Evolutionary conservation across 2,797 vertebrate genomes (phyloP), one percentile per base, ranked within the genome.

Genomic region (Acipenser transmontanus): DNA sequence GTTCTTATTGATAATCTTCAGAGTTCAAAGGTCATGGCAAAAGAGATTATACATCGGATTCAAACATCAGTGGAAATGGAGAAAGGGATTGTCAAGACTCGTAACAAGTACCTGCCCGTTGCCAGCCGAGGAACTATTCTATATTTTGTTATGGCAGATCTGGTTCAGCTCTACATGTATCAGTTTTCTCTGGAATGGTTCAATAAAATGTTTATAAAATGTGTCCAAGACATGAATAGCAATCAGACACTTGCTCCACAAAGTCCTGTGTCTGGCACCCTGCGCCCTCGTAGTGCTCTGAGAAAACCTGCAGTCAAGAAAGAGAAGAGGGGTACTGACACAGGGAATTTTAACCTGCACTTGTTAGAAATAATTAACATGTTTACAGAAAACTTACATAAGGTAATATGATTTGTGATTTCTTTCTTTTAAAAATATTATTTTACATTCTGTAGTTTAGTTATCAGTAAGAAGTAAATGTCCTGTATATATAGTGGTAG

Each of bases 141-240:
- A 6, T 87, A 83, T 70, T 86, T 85, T 1, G 71, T 81, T 0
- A 69, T 82, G 17, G 66, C 76, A 2, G 65, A 71, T n/a, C 80
- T 88, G 0, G 1, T 70, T 1, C 72, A 75, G 6, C 67, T 87
- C 56, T 72, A 70, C 20, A 81, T 85, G 78, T 88, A 87, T 70
- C 84, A 82, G 68, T 87, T 87, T 71, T 84, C 85, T 7, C 69
- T 88, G 11, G 72, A 80, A 10, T 87, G 84, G 85, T 86, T 88
- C 65, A 78, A 52, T 10, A 73, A 71, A 54, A 47, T 74, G 7
- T 87, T 85, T 66, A 64, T 74, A 49, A 70, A 66, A 0, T 78
- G 81, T 0, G 59, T 84, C 12, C 47, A 70, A 62, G 62, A 60
- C 51, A 47, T 61, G 8, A 54, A 5, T 60, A 57, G 65, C 17